Evolutionary conservation across 53 echinoderm and acorn worm species (phyloP), one percentile per base, ranked within the genome.

Genomic region (Pentamera pediparva): DNA sequence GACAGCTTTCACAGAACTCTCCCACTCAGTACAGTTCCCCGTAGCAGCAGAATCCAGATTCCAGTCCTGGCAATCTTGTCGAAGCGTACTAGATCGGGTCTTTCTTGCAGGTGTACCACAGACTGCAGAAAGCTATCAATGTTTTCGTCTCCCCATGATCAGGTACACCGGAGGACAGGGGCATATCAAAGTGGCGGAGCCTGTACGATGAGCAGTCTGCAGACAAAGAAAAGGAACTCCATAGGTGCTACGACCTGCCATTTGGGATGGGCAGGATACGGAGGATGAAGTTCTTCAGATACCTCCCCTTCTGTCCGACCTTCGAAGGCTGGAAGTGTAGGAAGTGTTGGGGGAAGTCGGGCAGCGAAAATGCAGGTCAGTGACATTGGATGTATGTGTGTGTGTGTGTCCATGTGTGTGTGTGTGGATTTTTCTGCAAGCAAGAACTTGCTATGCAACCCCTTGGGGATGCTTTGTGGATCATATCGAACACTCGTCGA

Each of bases 151-250:
- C 8, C 43, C 10, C 39, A 26, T 5, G 10, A 24, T 25, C 6
- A 65, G 65, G 65, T 7, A 37, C 65, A 25, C 37, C 41, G 1
- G 65, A 65, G 30, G 65, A 65, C 37, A 35, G 65, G 21, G 65
- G 65, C 4, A 22, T 65, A 25, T 21, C 17, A 8, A 24, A 65
- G 13, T 65, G 65, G 65, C 39, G 65, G 5, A 65, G 30, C 41
- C 24, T 40, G 29, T 41, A 41, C 29, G 65, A 65, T 30, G 43
- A 41, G 10, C 28, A 29, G 13, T 65, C 65, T 4, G 29, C 39
- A 3, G 24, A 6, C 4, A 41, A 40, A 4, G 15, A 27, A 29
- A 40, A 38, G 15, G 41, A 40, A 12, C n/a, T 65, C 7, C 39
- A 41, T 15, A 41, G 43, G 39, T 43, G 65, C 43, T 65, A 65